Percentiles rank a stretch among this genome's conserved stretches.
Conservation (phyloP, 2,113 vertebrate genomes). For the Mixornis gularis region DNA sequence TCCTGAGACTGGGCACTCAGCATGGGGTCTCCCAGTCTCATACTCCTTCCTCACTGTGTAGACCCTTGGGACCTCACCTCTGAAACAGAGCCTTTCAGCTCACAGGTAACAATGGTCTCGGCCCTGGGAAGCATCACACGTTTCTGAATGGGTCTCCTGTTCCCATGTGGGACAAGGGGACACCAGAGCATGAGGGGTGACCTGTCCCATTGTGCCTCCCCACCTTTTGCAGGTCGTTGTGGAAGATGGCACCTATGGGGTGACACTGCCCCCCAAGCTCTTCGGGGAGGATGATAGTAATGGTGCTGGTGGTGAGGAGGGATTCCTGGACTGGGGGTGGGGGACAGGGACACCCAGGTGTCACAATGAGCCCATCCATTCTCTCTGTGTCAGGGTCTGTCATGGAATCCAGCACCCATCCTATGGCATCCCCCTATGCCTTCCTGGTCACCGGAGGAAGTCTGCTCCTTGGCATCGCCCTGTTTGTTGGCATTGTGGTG, state of each 20-base stretch:
- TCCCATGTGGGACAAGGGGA: neutral
- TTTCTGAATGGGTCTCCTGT: neutral
- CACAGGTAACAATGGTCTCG: neutral
- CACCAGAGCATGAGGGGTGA: neutral
- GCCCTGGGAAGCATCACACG: fast-evolving
- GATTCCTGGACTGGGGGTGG: neutral
- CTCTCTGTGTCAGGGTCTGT: neutral
- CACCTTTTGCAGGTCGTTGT: neutral
- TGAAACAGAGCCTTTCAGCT: neutral
- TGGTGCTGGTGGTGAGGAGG: neutral
- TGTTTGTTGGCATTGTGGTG: conserved; percentile 27
- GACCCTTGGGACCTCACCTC: neutral
- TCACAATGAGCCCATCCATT: neutral
- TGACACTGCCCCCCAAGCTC: neutral
- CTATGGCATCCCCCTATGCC: neutral
- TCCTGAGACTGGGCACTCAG: neutral
- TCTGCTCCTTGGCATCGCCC: conserved; percentile 32
- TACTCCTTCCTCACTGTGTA: neutral
- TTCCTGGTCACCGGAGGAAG: conserved; percentile 56
- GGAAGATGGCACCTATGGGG: neutral
- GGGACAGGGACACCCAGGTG: neutral
- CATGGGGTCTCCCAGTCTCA: neutral
- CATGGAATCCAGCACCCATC: neutral
- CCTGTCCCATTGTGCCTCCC: neutral
- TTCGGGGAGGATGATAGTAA: neutral